Conservation (phyloP, 2,113 vertebrate species). For the Hyaena hyaena region DNA sequence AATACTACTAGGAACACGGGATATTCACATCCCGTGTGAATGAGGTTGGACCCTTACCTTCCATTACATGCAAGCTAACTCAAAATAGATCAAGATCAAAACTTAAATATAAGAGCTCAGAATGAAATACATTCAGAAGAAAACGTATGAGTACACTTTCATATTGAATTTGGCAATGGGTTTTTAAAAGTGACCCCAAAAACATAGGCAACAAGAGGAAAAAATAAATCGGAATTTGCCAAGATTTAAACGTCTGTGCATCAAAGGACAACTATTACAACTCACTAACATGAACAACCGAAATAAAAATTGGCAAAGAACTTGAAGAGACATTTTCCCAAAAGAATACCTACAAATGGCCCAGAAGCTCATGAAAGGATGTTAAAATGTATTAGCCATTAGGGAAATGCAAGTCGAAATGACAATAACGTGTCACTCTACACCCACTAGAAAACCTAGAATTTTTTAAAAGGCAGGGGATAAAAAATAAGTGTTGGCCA, state of each 20-base stretch:
- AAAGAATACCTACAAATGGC: neutral
- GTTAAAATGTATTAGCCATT: neutral
- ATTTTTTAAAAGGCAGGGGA: neutral
- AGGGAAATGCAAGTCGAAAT: neutral
- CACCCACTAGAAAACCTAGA: neutral
- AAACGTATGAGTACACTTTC: neutral
- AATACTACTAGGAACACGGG: neutral
- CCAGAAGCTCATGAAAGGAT: neutral
- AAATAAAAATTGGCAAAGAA: neutral
- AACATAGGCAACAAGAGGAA: neutral
- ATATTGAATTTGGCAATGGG: neutral
- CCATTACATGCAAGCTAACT: neutral
- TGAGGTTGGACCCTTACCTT: neutral
- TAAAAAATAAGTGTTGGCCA: neutral
- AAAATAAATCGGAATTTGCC: neutral
- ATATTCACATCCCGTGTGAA: neutral
- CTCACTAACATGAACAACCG: neutral
- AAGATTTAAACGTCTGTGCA: neutral
- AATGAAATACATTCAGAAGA: neutral
- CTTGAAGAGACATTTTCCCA: neutral
- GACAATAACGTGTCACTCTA: neutral
- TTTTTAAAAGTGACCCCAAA: neutral
- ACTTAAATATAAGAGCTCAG: neutral
- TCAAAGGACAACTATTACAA: neutral
- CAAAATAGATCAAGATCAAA: neutral